Evolutionary conservation across 2,888 invertebrate genomes (phyloP).

Genomic region (Liodrosophila aerea): DNA sequence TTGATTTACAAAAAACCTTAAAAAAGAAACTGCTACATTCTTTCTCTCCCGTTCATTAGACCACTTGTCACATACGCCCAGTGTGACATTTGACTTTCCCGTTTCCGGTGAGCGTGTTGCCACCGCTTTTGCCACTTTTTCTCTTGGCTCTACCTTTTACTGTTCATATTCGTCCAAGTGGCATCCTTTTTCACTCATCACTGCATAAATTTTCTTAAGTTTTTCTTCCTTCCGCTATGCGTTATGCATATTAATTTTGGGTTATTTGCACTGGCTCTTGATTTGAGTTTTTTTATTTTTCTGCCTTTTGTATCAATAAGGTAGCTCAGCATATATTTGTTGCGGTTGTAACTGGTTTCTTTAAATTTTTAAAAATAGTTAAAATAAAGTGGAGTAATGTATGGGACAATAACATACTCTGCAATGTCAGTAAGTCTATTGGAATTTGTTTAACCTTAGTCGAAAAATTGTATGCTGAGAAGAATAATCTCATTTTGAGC

Average conservation of each 20-base stretch:
- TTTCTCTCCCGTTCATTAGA: conserved; percentile 59
- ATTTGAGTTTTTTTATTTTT: conserved; percentile 25
- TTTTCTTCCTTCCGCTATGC: conserved; percentile 62
- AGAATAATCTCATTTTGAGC: too few species aligned
- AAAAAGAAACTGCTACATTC: too few species aligned
- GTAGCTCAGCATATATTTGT: conserved; percentile 6
- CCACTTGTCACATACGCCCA: conserved; percentile 68
- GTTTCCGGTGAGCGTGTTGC: conserved; percentile 53
- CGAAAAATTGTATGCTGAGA: too few species aligned
- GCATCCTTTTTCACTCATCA: conserved; percentile 81
- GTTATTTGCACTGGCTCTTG: conserved; percentile 14
- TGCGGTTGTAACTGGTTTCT: background rate
- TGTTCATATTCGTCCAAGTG: conserved; percentile 14
- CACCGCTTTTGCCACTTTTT: conserved; percentile 13
- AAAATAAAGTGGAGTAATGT: too few species aligned
- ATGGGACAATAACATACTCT: too few species aligned
- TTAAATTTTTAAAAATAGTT: background rate
- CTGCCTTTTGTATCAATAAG: too few species aligned
- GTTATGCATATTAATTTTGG: conserved; percentile 79
- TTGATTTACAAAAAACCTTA: conserved; percentile 64
- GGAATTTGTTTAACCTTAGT: too few species aligned
- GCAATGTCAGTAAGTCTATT: too few species aligned
- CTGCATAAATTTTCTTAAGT: conserved; percentile 69
- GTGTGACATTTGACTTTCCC: conserved; percentile 52
- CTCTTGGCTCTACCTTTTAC: conserved; percentile 12